Conservation (phyloP, 1,140 invertebrate species). For the Drosophila chauvacae region DNA sequence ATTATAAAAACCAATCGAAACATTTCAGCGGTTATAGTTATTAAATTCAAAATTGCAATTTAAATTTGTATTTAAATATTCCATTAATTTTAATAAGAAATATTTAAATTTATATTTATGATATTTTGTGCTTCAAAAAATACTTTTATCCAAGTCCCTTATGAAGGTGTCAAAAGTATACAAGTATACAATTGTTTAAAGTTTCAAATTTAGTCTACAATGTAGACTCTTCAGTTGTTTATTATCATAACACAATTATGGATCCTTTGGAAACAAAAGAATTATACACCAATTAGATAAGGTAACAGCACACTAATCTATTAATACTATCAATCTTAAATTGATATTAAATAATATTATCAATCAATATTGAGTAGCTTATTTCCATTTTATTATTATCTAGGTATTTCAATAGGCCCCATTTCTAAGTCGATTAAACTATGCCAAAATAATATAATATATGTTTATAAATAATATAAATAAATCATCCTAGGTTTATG, state of each 20-base stretch:
- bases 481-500: not conserved
- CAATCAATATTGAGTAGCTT: no score
- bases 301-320: no score
- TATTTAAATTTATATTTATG: not conserved
- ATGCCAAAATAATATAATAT: not conserved
- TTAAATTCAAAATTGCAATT: not conserved
- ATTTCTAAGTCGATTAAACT: not conserved
- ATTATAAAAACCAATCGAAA: not conserved
- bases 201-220: not conserved
- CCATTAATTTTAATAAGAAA: not conserved
- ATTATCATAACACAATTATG: no score
- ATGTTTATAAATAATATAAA: not conserved
- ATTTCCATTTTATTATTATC: no score
- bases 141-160: not conserved
- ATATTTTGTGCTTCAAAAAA: no score
- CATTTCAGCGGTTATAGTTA: not conserved
- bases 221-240: not conserved
- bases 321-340: no score
- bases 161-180: not conserved
- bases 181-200: not conserved
- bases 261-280: no score
- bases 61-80: not conserved
- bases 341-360: no score
- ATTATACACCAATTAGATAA: not conserved
- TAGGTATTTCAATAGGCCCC: not conserved